Evolutionary conservation across 1,140 invertebrate species (phyloP), one percentile per base, ranked within the genome.

Genomic region (Heliconius hewitsoni): DNA sequence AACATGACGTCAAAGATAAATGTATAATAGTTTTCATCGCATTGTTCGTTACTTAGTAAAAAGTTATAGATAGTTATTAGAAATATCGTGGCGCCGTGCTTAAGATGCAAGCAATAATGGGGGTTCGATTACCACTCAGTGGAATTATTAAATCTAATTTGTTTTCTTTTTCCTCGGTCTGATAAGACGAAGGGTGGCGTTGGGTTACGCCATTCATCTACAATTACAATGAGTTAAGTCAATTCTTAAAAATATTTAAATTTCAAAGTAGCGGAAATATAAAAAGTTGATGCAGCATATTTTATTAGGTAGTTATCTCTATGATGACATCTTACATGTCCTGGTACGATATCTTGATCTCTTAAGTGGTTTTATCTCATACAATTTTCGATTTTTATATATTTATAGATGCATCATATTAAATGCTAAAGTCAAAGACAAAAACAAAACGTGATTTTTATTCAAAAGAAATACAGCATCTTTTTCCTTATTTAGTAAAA

Each of bases 311-410:
- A 57, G 19, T 30, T 66, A 66, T 66, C 60, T 30, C 11, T 27
- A 23, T 16, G 27, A 23, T 8, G 55, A 16, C 60, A 66, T 66
- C 23, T 66, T 66, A 5, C 11, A 30, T 66, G 11, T 66, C 60
- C 23, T 66, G 23, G 60, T 27, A 30, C 4, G 60, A 30, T 66
- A 66, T 66, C 60, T 66, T 27, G 8, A 30, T 66, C 0, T 66
- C 60, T 66, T 66, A 66, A 66, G 60, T 66, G 60, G 60, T 30
- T 66, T 66, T 66, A 66, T 66, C 60, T 66, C 60, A 66, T 30
- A 27, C 4, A 30, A 5, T 66, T 66, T 66, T 27, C 4, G 13
- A 18, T 66, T 18, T 30, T 27, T 30, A 57, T n/a, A 57, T 60
- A 60, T 66, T 27, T 30, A 66, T 30, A 23, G 19, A 57, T n/a